phyloP scores from a whole-genome alignment of 2,888 invertebrate species.

The Drosophila colorata region DNA sequence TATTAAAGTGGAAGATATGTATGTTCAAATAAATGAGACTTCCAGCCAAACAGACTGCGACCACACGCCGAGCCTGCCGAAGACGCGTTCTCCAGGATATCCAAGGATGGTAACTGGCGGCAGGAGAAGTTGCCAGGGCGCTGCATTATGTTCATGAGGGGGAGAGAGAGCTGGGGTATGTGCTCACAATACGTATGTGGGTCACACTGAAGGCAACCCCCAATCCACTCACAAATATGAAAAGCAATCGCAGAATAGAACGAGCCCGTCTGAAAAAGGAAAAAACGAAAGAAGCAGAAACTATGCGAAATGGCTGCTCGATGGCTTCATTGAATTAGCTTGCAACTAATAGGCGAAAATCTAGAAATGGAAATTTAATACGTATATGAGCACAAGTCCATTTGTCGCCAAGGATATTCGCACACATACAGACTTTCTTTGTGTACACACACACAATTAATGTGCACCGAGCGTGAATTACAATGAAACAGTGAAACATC shows the following conservation, averaged over 20 bases:
- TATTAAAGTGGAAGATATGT: slow-evolving; percentile 64
- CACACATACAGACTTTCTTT: slow-evolving; percentile 45
- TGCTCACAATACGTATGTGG: slow-evolving; percentile 52
- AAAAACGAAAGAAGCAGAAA: slow-evolving; percentile 42
- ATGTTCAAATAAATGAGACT: slow-evolving; percentile 13
- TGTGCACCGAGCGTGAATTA: slow-evolving; percentile 78
- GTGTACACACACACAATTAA: slow-evolving; percentile 65
- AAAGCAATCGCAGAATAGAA: slow-evolving; percentile 42
- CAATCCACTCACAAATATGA: slow-evolving; percentile 35
- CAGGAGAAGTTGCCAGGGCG: slow-evolving; percentile 64
- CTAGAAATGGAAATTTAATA: slow-evolving; percentile 74
- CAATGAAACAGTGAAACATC: slow-evolving; percentile 30
- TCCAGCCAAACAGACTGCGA: slow-evolving; percentile 12
- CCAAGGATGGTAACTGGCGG: slow-evolving; percentile 10
- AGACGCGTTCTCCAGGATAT: too few relatives aligned
- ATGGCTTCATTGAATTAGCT: slow-evolving; percentile 66
- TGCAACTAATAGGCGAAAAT: slow-evolving; percentile 47
- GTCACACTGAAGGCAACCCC: slow-evolving; percentile 43
- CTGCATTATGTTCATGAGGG: slow-evolving; percentile 52
- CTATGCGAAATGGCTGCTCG: slow-evolving; percentile 40
- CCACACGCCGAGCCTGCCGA: slow-evolving; percentile 50
- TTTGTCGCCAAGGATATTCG: slow-evolving; percentile 73
- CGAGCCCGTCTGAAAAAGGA: slow-evolving; percentile 9
- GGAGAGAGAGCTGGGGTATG: not conserved
- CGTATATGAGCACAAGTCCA: slow-evolving; percentile 37